A percentile compares a stretch with the other conserved stretches of the same genome.
These are phyloP conservation scores for Notothenia rossii DNA, from an alignment of 2,113 vertebrate species.

Conservation along the genomic window DNA sequence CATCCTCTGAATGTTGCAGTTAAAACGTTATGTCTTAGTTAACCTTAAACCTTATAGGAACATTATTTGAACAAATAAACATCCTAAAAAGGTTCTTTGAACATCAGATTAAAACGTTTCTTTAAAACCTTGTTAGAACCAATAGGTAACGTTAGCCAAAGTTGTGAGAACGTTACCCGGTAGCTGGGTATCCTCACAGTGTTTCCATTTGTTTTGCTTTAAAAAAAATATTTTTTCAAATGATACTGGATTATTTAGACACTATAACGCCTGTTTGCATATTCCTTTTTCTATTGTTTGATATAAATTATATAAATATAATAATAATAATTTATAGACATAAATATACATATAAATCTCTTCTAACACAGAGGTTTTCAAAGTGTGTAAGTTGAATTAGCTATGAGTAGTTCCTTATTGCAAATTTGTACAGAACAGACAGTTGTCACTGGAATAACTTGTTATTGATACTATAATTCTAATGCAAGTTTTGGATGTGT, in stretches of 20 bases:
- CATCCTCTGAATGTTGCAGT: too few relatives aligned
- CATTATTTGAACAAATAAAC: too few relatives aligned
- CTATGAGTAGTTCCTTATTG: neutral
- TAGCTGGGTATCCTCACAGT: too few relatives aligned
- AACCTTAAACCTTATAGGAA: too few relatives aligned
- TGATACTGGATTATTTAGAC: conserved; percentile 13
- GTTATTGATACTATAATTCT: neutral
- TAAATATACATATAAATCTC: neutral
- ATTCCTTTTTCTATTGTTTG: neutral
- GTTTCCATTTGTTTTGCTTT: neutral
- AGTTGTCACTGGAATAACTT: neutral
- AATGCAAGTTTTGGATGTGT: neutral
- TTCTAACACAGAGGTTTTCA: neutral
- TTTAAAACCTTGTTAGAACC: too few relatives aligned
- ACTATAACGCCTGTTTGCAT: conserved; percentile 7
- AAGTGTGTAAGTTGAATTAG: neutral
- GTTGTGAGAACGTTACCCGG: too few relatives aligned
- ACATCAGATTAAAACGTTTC: too few relatives aligned
- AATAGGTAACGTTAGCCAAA: too few relatives aligned
- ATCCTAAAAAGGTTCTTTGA: too few relatives aligned
- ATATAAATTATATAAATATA: neutral
- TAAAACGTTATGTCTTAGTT: too few relatives aligned
- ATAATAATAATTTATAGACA: neutral
- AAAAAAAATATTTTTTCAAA: conserved; percentile 34
- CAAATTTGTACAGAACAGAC: too few relatives aligned